Evolutionary conservation across 2,113 vertebrate genomes (phyloP), one percentile per base, ranked within the genome.

Genomic region (Parus major): DNA sequence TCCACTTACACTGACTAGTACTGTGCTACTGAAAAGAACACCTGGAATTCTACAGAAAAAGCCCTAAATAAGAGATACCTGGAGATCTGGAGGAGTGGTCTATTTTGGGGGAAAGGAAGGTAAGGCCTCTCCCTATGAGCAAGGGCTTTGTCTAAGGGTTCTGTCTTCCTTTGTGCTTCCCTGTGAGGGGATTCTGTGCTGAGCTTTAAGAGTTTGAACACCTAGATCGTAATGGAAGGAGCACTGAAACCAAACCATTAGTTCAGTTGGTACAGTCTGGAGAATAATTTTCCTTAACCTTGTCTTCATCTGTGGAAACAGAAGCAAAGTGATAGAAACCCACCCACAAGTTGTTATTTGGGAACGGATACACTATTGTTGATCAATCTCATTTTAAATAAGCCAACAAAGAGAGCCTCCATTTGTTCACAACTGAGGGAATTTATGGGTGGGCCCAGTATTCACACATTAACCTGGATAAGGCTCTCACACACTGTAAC

Each of bases 311-410:
- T 42, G 6, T 35, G 13, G 25, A 53, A 84, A 44, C 6, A 64
- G 20, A 49, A 42, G 10, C 20, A 46, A 88, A 76, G 23, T 55
- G 25, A 46, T 15, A n/a, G 42, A 71, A 90, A 63, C 7, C 20
- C 68, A 16, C 7, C 4, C 3, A 8, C 12, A 42, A 71, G 7
- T 36, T 75, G 41, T 44, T 87, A 15, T 2, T 81, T 41, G 22
- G 46, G 42, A 65, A 44, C 0, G 0, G 0, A 44, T 29, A 24
- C 0, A 2, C 22, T 33, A 16, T 22, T 82, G 20, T 64, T 69
- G 35, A 31, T 50, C 4, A 77, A 81, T 7, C 1, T 27, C 2
- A 5, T 65, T 56, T 52, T 27, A 77, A n/a, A 53, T 13, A 53
- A 75, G 5, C 6, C 52, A 71, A 5, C 14, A 56, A 53, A 90